These are phyloP conservation scores for Hipparchia semele DNA, from an alignment of 2,888 invertebrate genomes.

Conservation along the genomic window DNA sequence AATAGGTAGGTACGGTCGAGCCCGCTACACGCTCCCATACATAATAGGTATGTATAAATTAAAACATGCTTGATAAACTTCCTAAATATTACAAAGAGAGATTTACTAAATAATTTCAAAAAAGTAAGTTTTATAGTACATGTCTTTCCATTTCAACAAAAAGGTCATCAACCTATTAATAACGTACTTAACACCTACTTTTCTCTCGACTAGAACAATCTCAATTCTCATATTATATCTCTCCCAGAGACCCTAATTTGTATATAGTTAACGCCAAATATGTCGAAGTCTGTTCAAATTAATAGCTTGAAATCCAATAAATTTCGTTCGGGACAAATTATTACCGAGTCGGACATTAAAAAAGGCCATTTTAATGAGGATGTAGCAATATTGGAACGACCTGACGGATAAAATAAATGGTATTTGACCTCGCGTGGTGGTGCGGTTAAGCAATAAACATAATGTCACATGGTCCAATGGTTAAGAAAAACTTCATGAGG, in stretches of 20 bases:
- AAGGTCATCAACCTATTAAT: not conserved
- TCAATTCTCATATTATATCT: slow-evolving; percentile 20
- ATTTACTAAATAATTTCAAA: too few species aligned
- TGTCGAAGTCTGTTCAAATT: slow-evolving; percentile 13
- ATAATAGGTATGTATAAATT: too few species aligned
- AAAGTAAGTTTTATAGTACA: too few species aligned
- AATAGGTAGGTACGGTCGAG: too few species aligned
- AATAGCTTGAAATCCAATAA: slow-evolving; percentile 23
- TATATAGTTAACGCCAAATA: slow-evolving; percentile 23
- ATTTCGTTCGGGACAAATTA: slow-evolving; percentile 21
- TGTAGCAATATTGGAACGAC: slow-evolving; percentile 13
- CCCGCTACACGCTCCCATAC: too few species aligned
- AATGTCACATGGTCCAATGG: too few species aligned
- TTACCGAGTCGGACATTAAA: slow-evolving; percentile 13
- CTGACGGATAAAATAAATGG: slow-evolving; percentile 20
- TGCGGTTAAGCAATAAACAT: too few species aligned
- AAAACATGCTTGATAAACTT: too few species aligned
- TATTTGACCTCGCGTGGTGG: not conserved
- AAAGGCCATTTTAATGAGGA: slow-evolving; percentile 16
- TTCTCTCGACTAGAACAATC: not conserved
- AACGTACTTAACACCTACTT: not conserved
- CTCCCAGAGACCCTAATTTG: slow-evolving; percentile 9
- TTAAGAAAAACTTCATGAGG: too few species aligned
- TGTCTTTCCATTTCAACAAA: too few species aligned
- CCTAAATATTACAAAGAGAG: too few species aligned